These are phyloP conservation scores for Gallinago stenura DNA, from an alignment of 2,797 vertebrate species.

Conservation along the genomic window DNA sequence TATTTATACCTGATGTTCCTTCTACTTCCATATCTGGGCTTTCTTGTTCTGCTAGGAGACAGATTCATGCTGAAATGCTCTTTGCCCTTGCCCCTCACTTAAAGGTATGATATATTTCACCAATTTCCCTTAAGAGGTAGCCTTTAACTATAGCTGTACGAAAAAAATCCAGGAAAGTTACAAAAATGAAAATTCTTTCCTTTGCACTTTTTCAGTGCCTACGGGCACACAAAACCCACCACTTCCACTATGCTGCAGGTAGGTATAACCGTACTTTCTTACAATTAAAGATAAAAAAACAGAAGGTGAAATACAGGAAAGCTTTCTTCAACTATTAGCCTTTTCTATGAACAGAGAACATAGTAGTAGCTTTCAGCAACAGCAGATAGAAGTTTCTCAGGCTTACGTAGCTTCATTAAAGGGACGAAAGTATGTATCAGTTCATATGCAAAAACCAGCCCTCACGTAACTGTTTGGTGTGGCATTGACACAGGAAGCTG, in stretches of 20 bases:
- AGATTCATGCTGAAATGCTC: neutral
- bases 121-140: neutral
- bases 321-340: neutral
- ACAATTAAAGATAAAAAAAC: neutral
- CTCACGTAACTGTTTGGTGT: neutral
- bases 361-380: neutral
- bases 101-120: neutral
- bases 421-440: neutral
- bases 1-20: neutral
- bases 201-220: neutral
- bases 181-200: neutral
- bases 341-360: neutral
- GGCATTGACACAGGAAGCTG: neutral
- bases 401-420: neutral
- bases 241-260: neutral
- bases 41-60: neutral
- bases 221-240: neutral
- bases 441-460: neutral
- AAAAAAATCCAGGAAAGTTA: neutral
- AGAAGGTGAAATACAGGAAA: neutral
- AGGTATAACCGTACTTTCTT: neutral
- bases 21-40: neutral
- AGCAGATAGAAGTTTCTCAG: neutral
- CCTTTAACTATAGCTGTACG: neutral
- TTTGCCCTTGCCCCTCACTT: neutral